These are phyloP conservation scores for Prunella strophiata DNA, from an alignment of 2,797 vertebrate genomes.

Conservation along the genomic window DNA sequence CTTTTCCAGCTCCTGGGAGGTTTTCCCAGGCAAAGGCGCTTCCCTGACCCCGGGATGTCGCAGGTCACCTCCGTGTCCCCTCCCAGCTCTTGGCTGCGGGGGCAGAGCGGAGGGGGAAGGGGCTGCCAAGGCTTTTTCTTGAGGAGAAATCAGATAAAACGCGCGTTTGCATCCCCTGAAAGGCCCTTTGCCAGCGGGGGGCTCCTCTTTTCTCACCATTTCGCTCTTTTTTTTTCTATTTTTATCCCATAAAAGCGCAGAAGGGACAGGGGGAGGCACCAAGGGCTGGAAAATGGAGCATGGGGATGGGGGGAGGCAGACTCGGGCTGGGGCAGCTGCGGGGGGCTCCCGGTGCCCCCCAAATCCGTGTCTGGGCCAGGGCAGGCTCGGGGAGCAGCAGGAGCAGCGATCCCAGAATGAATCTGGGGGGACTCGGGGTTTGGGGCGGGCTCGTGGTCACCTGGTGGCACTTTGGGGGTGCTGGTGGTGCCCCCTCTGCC, in stretches of 20 bases:
- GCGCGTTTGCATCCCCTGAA: not conserved
- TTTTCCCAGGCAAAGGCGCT: accelerated
- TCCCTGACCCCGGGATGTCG: not conserved
- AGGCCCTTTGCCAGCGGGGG: not conserved
- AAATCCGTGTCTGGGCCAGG: too few species aligned
- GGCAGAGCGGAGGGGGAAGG: not conserved
- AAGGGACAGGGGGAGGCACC: not conserved
- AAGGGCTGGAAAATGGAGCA: slow-evolving; percentile 32
- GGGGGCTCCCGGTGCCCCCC: not conserved
- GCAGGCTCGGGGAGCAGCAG: accelerated
- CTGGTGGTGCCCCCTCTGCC: not conserved
- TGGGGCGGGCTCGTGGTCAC: accelerated
- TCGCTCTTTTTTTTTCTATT: slow-evolving; percentile 32
- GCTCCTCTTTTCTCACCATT: not conserved
- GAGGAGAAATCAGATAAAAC: not conserved
- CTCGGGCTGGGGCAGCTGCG: accelerated
- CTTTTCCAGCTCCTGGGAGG: accelerated
- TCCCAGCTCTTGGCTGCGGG: not conserved
- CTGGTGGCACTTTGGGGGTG: not conserved
- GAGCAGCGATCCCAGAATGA: not conserved
- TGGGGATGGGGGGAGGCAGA: not conserved
- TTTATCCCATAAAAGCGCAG: not conserved
- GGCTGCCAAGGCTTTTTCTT: not conserved
- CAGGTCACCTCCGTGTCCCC: not conserved
- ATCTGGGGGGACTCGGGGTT: accelerated